Base-by-base conservation (phyloP, 2,797 vertebrate genomes). In the Danio albolineatus region DNA sequence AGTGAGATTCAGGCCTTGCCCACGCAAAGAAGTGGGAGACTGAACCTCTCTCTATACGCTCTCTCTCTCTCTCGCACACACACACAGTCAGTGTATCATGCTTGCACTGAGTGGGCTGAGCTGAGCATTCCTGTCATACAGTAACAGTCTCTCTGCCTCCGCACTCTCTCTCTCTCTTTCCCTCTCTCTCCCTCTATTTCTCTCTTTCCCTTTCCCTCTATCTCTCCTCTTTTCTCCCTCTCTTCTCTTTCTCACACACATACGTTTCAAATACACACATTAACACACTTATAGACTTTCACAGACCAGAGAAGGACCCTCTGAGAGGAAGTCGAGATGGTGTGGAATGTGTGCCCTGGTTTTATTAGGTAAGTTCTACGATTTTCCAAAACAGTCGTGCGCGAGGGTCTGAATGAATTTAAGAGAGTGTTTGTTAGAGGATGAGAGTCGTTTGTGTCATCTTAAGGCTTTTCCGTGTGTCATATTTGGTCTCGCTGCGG, bases 301-400 rank as follows among this genome's bases (percentile, higher is more conserved):
- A 73, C 82, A 82, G 75, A 80, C 48, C 78, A 77, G 67, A 76
- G 71, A 84, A 77, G 80, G 82, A 83, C 79, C 78, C 73, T 80
- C 61, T 49, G 44, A 72, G 82, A 82, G 80, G 86, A 81, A 82
- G 84, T 74, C 72, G 81, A 82, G 82, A 87, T 87, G 86, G 78
- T 87, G 70, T 78, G 80, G 71, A 73, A 76, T 85, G 83, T 76
- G 62, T 80, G 76, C 46, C 71, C 78, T 81, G 72, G 85, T 84
- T 49, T 73, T 83, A 80, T 79, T 73, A 74, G 85, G 84, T 85
- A 82, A 84, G 87, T 89, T 82, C 56, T 4, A 61, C 71, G 85
- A 86, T 87, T 90, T 90, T 86, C 39, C 10, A 81, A 85, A 86
- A 87, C 81, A 84, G 90, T 88, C 82, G 66, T 76, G 61, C 76